Evolutionary conservation across 2,888 invertebrate species (phyloP).

Genomic region (Lasioglossum marginatum): DNA sequence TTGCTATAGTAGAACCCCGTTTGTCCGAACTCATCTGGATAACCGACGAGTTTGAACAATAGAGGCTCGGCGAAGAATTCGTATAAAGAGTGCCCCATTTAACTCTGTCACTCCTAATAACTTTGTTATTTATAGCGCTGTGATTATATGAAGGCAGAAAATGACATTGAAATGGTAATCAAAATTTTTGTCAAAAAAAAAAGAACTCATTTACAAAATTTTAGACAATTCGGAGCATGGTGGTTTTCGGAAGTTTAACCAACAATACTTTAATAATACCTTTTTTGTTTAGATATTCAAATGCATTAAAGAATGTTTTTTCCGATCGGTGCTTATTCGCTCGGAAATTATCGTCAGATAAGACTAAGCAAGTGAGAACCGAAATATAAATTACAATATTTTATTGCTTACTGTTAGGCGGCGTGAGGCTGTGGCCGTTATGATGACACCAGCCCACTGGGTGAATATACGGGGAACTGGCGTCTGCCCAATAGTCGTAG

Average conservation of each 20-base stretch:
- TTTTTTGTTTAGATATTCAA: not conserved
- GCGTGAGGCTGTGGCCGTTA: slow-evolving; percentile 91
- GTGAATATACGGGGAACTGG: slow-evolving; percentile 95
- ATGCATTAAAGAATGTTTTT: too few relatives aligned
- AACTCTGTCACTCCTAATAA: not conserved
- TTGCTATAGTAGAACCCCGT: not conserved
- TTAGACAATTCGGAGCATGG: not conserved
- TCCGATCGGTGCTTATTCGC: too few relatives aligned
- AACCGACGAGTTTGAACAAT: not conserved
- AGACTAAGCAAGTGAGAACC: not conserved
- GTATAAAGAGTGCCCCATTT: not conserved
- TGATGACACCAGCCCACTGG: slow-evolving; percentile 97
- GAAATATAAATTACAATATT: slow-evolving; percentile 5
- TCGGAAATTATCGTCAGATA: too few relatives aligned
- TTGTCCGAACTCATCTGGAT: not conserved
- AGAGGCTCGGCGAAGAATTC: not conserved
- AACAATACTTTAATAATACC: not conserved
- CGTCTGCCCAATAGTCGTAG: slow-evolving; percentile 98
- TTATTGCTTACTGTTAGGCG: slow-evolving; percentile 91
- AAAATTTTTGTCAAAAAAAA: not conserved
- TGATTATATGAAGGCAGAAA: not conserved
- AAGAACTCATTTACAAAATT: not conserved
- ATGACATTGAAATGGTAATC: not conserved
- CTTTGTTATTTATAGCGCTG: not conserved
- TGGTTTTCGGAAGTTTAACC: too few relatives aligned